Evolutionary conservation across 2,888 invertebrate species (phyloP).

Genomic region (Diabrotica balteata): DNA sequence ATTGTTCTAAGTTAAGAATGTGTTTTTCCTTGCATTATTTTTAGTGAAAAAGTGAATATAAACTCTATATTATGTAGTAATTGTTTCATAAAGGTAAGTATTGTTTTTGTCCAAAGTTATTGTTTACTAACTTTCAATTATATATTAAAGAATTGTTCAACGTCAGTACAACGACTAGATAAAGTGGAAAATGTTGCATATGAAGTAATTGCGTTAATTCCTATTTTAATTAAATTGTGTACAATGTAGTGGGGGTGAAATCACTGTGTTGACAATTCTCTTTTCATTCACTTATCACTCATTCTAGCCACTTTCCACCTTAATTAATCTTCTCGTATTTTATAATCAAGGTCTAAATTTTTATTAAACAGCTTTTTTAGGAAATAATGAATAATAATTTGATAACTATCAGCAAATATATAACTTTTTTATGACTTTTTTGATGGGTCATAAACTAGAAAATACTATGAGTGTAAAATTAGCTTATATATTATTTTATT

Average conservation of each 20-base stretch:
- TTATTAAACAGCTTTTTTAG: conserved; percentile 3
- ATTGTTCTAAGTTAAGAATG: conserved; percentile 32
- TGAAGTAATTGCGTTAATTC: background rate
- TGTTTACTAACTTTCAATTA: too few species aligned
- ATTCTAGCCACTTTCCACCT: conserved; percentile 31
- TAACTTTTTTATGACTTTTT: conserved; percentile 32
- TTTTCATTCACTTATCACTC: conserved; percentile 40
- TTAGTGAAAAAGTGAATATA: conserved; percentile 22
- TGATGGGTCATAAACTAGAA: conserved; percentile 35
- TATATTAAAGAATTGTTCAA: too few species aligned
- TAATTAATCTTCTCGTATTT: conserved; percentile 16
- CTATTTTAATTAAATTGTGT: conserved; percentile 54
- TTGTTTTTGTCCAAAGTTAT: conserved; percentile 29
- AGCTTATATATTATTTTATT: conserved; percentile 32
- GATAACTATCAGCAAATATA: conserved; percentile 9
- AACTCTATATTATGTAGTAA: conserved; percentile 47
- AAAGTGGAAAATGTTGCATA: too few species aligned
- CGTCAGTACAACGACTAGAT: too few species aligned
- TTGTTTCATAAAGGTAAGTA: conserved; percentile 52
- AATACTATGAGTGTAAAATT: conserved; percentile 36
- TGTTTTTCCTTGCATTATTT: conserved; percentile 23
- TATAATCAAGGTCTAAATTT: background rate
- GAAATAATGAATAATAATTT: conserved; percentile 24
- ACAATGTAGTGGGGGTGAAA: conserved; percentile 50
- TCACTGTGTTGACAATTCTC: conserved; percentile 52